Percentiles rank a stretch among this genome's conserved stretches.
Evolutionary conservation across 2,113 vertebrate genomes (phyloP).

Genomic region (Gulo gulo): DNA sequence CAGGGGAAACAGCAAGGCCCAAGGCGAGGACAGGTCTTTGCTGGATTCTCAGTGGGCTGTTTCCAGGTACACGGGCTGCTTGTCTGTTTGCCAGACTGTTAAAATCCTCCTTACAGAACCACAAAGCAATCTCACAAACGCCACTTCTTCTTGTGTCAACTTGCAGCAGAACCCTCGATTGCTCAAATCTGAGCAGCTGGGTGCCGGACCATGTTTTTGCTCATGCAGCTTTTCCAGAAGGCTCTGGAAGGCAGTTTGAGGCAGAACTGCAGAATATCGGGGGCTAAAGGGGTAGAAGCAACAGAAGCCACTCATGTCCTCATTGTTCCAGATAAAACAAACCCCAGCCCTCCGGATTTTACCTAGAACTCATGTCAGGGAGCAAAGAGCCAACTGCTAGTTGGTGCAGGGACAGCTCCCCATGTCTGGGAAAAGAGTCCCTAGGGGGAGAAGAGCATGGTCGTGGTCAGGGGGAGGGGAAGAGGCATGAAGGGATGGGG

Average conservation of each 20-base stretch:
- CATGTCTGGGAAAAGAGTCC: neutral
- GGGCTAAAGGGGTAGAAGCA: neutral
- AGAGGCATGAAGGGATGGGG: neutral
- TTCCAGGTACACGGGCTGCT: neutral
- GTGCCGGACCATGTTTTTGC: fast-evolving
- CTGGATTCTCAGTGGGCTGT: neutral
- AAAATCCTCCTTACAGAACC: neutral
- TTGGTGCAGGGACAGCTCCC: neutral
- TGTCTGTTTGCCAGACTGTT: neutral
- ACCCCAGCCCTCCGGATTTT: neutral
- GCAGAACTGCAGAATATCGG: neutral
- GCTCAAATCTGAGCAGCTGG: neutral
- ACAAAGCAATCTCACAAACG: fast-evolving
- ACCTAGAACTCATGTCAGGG: neutral
- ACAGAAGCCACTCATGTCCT: neutral
- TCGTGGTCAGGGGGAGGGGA: neutral
- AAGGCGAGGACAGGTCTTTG: neutral
- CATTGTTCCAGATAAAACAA: neutral
- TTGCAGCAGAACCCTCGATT: neutral
- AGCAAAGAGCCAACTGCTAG: neutral
- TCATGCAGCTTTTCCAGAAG: neutral
- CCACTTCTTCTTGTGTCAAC: neutral
- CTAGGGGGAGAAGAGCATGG: neutral
- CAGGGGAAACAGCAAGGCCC: neutral
- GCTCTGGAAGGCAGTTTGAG: neutral